phyloP scores from a whole-genome alignment of 2,797 vertebrate genomes.

The Gymnothorax reevesii region DNA sequence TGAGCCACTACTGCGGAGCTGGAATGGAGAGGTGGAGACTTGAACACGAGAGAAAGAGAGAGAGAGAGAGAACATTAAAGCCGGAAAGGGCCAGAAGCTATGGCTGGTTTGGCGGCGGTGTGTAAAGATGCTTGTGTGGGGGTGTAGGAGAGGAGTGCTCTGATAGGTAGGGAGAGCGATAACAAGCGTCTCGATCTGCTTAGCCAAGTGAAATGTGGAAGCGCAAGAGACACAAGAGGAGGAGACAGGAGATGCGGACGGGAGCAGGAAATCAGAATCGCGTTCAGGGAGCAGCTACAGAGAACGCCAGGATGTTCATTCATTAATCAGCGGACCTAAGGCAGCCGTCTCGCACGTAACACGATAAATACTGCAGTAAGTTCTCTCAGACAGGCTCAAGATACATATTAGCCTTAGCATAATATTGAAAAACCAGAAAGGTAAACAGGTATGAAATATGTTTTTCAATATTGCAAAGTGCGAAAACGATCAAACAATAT shows the following conservation, averaged over 20 bases:
- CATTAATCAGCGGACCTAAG: slow-evolving; percentile 75
- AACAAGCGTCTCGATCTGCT: slow-evolving; percentile 53
- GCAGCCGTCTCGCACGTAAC: slow-evolving; percentile 69
- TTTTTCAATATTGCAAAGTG: not conserved
- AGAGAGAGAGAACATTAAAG: slow-evolving; percentile 46
- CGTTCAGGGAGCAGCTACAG: slow-evolving; percentile 69
- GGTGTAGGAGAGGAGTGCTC: slow-evolving; percentile 40
- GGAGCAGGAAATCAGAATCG: slow-evolving; percentile 59
- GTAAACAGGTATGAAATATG: slow-evolving; percentile 24
- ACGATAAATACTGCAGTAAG: slow-evolving; percentile 26
- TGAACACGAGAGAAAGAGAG: not conserved
- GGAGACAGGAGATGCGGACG: not conserved
- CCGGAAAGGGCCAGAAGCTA: slow-evolving; percentile 39
- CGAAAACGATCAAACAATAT: not conserved
- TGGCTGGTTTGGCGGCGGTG: slow-evolving; percentile 66
- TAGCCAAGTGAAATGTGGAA: slow-evolving; percentile 59
- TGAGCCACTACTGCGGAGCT: slow-evolving; percentile 62
- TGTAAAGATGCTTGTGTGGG: slow-evolving; percentile 60
- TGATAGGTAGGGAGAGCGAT: slow-evolving; percentile 55
- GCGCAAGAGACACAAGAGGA: slow-evolving; percentile 62
- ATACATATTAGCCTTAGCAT: not conserved
- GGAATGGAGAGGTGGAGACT: slow-evolving; percentile 21
- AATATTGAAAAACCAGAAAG: slow-evolving; percentile 33
- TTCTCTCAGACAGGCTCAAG: not conserved
- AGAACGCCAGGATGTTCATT: slow-evolving; percentile 68